Base-by-base conservation (phyloP, 2,797 vertebrate species). In the Microcaecilia unicolor region DNA sequence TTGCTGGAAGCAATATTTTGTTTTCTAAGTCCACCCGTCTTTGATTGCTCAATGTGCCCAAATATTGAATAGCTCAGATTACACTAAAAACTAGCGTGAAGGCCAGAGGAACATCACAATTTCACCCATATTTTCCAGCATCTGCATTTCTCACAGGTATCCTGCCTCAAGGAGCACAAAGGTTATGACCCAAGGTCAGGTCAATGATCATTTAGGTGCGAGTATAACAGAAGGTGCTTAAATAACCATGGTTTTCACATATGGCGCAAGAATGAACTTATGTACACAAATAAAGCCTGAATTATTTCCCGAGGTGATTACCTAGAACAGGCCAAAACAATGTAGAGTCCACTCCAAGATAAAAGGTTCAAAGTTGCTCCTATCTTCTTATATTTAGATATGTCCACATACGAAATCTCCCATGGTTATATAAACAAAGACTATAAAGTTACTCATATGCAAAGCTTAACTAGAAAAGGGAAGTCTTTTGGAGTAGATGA, bases 161-260 rank as follows among this genome's bases (percentile, higher is more conserved):
- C 76, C 70, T 66, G 44, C 74, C 66, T 45, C 37, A 15, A 77
- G 44, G 67, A 48, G 39, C 36, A 19, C 44, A 56, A 50, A 64
- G 70, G 76, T 72, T 67, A 43, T 41, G 78, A 80, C 79, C 84
- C 67, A 25, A 75, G 81, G 74, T 78, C 71, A 75, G 53, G 25
- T 42, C 55, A 44, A 25, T 25, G 36, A 43, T 45, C 42, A 42
- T 55, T 62, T 47, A 66, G 51, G 62, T 62, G 51, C 61, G 57
- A 54, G 44, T 41, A 34, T 61, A 59, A 56, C 76, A 80, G 76
- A 76, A 72, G 78, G 70, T 36, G 42, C 48, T 61, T 55, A 59
- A 72, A 48, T 47, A 58, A 35, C 52, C 35, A 28, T 42, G 33
- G 17, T 48, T 19, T 37, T 54, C 51, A 60, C 73, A 74, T 64